Percentiles rank a stretch among this genome's conserved stretches.
Evolutionary conservation across 2,113 vertebrate species (phyloP).

Genomic region (Noturus placidus): DNA sequence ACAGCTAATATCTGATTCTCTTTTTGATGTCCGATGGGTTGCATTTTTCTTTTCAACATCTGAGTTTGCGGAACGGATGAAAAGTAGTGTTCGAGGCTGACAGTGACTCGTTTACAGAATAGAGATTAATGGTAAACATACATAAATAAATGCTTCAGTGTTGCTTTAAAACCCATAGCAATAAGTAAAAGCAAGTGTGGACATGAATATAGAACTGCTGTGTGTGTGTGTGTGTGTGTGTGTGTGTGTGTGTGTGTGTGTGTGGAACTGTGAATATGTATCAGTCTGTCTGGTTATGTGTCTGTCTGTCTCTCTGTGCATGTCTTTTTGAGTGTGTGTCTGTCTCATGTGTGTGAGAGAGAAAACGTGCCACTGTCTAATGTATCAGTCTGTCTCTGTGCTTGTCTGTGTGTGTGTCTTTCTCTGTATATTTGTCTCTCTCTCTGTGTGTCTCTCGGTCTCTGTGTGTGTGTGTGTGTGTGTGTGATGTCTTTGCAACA

Average conservation of each 20-base stretch:
- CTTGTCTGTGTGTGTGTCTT: not conserved
- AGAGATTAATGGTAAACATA: not conserved
- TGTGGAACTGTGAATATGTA: too few relatives aligned
- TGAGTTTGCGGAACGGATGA: not conserved
- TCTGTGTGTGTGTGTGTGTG: not conserved
- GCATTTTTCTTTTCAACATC: not conserved
- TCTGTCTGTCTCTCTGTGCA: not conserved
- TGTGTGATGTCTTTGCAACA: slow-evolving; percentile 4
- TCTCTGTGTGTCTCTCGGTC: not conserved
- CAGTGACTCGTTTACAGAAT: too few relatives aligned
- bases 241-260: too few relatives aligned
- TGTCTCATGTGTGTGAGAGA: too few relatives aligned
- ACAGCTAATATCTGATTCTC: not conserved
- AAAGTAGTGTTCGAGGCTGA: not conserved
- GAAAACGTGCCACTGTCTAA: too few relatives aligned
- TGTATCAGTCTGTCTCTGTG: too few relatives aligned
- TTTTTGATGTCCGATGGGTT: not conserved
- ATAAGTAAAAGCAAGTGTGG: not conserved
- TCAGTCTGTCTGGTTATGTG: too few relatives aligned
- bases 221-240: not conserved
- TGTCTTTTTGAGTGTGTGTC: too few relatives aligned
- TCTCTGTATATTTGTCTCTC: not conserved
- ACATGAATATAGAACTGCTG: not conserved
- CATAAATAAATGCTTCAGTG: not conserved
- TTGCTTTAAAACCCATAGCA: not conserved